These are phyloP conservation scores for Ptilodon capucinus DNA, from an alignment of 2,888 invertebrate species.

Conservation along the genomic window DNA sequence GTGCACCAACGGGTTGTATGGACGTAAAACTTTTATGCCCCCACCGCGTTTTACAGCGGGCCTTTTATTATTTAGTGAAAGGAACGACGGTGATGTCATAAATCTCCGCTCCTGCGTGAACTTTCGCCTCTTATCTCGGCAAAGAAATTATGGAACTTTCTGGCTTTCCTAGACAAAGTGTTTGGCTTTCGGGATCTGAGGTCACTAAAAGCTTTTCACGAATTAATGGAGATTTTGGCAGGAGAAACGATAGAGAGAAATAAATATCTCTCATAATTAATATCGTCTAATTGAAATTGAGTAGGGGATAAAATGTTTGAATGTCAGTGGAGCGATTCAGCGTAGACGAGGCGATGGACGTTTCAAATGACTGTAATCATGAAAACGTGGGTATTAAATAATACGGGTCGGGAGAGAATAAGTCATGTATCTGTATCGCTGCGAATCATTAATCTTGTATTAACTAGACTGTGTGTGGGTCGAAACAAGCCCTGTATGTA, in stretches of 20 bases:
- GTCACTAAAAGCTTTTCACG: constrained; percentile 73
- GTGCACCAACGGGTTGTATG: constrained; percentile 77
- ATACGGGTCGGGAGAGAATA: constrained; percentile 33
- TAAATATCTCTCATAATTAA: constrained; percentile 28
- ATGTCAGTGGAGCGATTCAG: constrained; percentile 20
- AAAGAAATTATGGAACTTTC: constrained; percentile 82
- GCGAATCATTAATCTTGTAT: constrained; percentile 72
- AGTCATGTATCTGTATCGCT: constrained; percentile 49
- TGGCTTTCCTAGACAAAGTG: constrained; percentile 80
- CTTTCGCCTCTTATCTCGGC: constrained; percentile 81
- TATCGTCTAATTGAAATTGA: constrained; percentile 29
- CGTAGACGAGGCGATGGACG: constrained; percentile 10
- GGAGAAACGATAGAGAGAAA: constrained; percentile 41
- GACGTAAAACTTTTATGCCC: constrained; percentile 80
- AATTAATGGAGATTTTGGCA: constrained; percentile 64
- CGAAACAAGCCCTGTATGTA: constrained; percentile 66
- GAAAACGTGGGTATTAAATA: constrained; percentile 36
- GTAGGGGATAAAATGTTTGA: constrained; percentile 20
- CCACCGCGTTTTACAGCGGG: constrained; percentile 79
- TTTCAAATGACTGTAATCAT: constrained; percentile 28
- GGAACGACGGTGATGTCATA: constrained; percentile 81
- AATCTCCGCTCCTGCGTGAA: constrained; percentile 82
- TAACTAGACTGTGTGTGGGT: constrained; percentile 75
- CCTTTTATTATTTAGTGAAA: constrained; percentile 83
- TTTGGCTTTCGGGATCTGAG: constrained; percentile 75